Percentiles rank a stretch among this genome's conserved stretches.
Evolutionary conservation across 2,888 invertebrate genomes (phyloP).

Genomic region (Balanococcus diminutus): DNA sequence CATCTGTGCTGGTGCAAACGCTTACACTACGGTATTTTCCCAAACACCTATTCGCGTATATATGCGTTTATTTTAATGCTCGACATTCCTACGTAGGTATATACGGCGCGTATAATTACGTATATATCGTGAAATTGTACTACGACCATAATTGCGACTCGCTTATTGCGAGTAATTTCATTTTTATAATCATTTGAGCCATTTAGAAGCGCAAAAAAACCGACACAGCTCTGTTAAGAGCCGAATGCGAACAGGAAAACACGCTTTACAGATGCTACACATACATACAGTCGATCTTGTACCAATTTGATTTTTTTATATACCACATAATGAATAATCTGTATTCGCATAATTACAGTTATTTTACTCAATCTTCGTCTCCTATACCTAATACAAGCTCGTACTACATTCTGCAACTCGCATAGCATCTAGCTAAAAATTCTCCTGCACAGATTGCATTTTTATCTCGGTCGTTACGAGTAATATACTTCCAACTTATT

Average conservation of each 20-base stretch:
- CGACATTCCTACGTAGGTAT: background rate
- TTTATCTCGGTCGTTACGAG: background rate
- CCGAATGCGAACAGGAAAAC: background rate
- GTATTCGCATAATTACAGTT: conserved; percentile 23
- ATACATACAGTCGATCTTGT: background rate
- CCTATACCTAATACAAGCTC: no score
- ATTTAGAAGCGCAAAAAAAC: background rate
- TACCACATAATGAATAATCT: conserved; percentile 38
- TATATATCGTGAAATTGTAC: background rate
- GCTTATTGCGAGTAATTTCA: background rate
- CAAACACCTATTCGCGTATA: background rate
- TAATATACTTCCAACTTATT: background rate
- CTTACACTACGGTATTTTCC: no score
- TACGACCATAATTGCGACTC: background rate
- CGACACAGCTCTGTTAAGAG: background rate
- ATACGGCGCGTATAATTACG: background rate
- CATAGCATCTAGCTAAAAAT: background rate
- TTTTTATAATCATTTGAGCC: conserved; percentile 1
- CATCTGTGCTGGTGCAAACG: no score
- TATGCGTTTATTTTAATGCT: background rate
- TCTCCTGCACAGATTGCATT: background rate
- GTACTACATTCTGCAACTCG: conserved; percentile 51
- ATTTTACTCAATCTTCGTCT: conserved; percentile 5
- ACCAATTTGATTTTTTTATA: background rate
- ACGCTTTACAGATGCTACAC: background rate